phyloP scores from a whole-genome alignment of 2,113 vertebrate genomes.

The Zootoca vivipara region DNA sequence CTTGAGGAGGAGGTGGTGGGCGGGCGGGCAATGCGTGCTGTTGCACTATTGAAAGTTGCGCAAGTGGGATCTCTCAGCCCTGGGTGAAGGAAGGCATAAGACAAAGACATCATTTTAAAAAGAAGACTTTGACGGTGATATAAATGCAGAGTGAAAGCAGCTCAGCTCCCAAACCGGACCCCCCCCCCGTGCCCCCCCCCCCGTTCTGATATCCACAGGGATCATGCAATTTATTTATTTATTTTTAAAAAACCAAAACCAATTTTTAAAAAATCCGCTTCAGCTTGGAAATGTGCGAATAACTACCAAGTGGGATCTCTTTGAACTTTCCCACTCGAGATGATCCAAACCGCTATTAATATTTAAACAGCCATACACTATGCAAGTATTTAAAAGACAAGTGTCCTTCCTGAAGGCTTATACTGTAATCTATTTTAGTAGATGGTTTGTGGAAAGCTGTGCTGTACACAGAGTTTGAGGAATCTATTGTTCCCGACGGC shows the following conservation, averaged over 20 bases:
- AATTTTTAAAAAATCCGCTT: conserved; percentile 56
- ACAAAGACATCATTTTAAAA: conserved; percentile 66
- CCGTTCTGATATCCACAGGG: conserved; percentile 62
- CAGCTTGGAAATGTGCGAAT: conserved; percentile 64
- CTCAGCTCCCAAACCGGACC: conserved; percentile 66
- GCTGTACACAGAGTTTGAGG: too few relatives aligned
- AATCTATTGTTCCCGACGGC: not conserved
- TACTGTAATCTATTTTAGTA: not conserved
- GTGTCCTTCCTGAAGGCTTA: not conserved
- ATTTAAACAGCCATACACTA: not conserved
- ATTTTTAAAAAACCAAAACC: not conserved
- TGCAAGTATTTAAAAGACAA: not conserved
- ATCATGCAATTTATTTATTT: conserved; percentile 22
- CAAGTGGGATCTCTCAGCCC: conserved; percentile 33
- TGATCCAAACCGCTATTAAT: not conserved
- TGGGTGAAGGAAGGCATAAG: conserved; percentile 51
- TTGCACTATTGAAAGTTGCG: conserved; percentile 57
- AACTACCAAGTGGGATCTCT: conserved; percentile 66
- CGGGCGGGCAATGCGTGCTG: not conserved
- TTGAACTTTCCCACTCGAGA: conserved; percentile 66
- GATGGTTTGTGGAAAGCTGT: not conserved
- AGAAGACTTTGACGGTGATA: conserved; percentile 64
- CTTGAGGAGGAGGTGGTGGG: too few relatives aligned
- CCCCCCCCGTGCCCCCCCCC: conserved; percentile 24
- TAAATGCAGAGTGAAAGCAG: conserved; percentile 66